These are phyloP conservation scores for Bombus waltoni DNA, from an alignment of 1,140 invertebrate species.

Conservation along the genomic window DNA sequence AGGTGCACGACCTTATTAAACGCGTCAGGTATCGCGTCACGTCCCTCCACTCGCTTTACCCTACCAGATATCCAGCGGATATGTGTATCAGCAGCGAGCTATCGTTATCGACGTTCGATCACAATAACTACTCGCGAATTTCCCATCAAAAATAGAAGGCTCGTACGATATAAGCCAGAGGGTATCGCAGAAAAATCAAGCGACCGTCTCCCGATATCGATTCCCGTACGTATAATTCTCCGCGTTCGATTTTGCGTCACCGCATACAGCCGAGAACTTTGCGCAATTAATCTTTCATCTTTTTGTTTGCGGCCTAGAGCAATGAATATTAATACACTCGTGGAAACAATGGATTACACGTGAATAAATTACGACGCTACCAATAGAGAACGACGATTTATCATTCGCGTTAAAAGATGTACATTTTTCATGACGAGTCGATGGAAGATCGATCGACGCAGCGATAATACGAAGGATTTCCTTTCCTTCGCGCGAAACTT, in stretches of 20 bases:
- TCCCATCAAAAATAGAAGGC: neutral
- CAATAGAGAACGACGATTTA: slow-evolving; percentile 1
- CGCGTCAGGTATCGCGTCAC: slow-evolving; percentile 5
- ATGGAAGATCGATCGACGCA: neutral
- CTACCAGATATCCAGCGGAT: slow-evolving; percentile 44
- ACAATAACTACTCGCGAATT: neutral
- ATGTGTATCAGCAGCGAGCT: slow-evolving; percentile 28
- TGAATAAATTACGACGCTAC: slow-evolving; percentile 15
- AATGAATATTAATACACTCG: slow-evolving; percentile 38
- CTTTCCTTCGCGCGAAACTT: neutral
- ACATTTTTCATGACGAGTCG: slow-evolving; percentile 20
- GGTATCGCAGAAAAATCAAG: neutral
- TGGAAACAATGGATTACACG: slow-evolving; percentile 25
- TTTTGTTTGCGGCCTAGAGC: slow-evolving; percentile 21
- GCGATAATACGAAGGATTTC: slow-evolving; percentile 1
- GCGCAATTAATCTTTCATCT: slow-evolving; percentile 22
- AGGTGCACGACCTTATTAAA: slow-evolving; percentile 61
- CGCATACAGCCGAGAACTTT: neutral
- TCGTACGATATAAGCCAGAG: neutral
- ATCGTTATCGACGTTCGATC: slow-evolving; percentile 55
- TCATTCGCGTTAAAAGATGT: slow-evolving; percentile 20
- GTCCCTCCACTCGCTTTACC: neutral
- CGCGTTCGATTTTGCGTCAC: neutral
- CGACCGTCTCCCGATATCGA: neutral
- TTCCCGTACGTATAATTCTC: too few species aligned